Conservation (phyloP, 2,888 invertebrate genomes). For the Thymelicus sylvestris region DNA sequence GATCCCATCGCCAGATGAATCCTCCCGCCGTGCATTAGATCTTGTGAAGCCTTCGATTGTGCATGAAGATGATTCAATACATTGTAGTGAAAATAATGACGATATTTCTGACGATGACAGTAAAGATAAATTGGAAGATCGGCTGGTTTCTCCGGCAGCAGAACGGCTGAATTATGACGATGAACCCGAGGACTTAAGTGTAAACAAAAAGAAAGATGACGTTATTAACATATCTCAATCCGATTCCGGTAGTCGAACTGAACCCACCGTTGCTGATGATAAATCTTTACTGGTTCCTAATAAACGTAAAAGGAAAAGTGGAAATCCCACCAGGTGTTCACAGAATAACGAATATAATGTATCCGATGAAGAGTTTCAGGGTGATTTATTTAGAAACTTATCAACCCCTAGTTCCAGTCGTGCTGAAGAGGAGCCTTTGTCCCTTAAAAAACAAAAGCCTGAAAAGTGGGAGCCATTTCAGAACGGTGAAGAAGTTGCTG, state of each 20-base stretch:
- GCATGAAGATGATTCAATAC: conserved; percentile 68
- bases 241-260: conserved; percentile 57
- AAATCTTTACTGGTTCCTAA: conserved; percentile 83
- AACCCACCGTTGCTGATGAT: conserved; percentile 73
- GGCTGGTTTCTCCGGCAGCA: conserved; percentile 57
- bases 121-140: conserved; percentile 58
- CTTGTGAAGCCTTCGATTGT: conserved; percentile 61
- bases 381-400: conserved; percentile 75
- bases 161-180: conserved; percentile 77
- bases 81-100: conserved; percentile 73
- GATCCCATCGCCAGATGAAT: conserved; percentile 67
- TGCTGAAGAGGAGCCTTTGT: conserved; percentile 74
- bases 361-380: conserved; percentile 78
- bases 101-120: conserved; percentile 68
- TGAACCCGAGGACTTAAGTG: conserved; percentile 88
- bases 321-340: conserved; percentile 92
- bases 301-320: conserved; percentile 91
- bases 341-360: conserved; percentile 78
- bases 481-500: conserved; percentile 71
- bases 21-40: conserved; percentile 66
- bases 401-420: conserved; percentile 72
- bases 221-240: conserved; percentile 74
- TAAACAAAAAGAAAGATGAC: conserved; percentile 87
- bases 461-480: conserved; percentile 77
- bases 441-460: conserved; percentile 78